Evolutionary conservation across 2,113 vertebrate species (phyloP).

Genomic region (Malurus alboscapulatus): DNA sequence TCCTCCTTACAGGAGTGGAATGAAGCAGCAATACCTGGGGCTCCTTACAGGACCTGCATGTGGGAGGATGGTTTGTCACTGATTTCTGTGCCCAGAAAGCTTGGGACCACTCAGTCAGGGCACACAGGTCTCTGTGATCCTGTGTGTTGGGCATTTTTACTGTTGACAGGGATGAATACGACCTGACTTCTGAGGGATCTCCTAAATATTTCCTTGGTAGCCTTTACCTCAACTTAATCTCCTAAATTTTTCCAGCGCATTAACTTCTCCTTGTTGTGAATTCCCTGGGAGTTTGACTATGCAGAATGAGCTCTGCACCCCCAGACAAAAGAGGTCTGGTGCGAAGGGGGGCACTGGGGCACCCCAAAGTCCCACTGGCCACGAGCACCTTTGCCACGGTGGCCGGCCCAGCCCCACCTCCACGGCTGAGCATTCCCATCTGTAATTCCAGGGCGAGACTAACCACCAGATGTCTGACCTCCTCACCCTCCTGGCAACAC

Average conservation of each 20-base stretch:
- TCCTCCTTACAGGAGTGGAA: background rate
- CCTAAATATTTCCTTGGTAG: background rate
- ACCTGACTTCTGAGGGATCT: background rate
- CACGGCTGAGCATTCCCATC: background rate
- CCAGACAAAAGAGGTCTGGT: background rate
- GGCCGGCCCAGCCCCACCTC: background rate
- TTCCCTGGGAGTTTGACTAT: background rate
- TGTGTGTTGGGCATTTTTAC: background rate
- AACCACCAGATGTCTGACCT: conserved; percentile 75
- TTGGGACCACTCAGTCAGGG: background rate
- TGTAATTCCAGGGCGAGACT: conserved; percentile 50
- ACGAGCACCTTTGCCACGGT: background rate
- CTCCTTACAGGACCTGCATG: background rate
- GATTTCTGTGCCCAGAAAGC: background rate
- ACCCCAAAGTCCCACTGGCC: background rate
- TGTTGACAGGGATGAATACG: background rate
- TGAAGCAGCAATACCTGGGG: background rate
- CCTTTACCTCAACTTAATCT: background rate
- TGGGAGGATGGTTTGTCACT: background rate
- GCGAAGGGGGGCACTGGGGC: rapidly evolving
- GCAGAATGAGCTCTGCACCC: background rate
- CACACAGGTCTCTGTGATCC: background rate
- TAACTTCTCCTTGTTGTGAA: background rate
- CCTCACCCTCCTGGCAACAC: conserved; percentile 69
- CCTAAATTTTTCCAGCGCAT: background rate